Evolutionary conservation across 1,140 invertebrate species (phyloP), one percentile per base, ranked within the genome.

Genomic region (Halyomorpha halys): DNA sequence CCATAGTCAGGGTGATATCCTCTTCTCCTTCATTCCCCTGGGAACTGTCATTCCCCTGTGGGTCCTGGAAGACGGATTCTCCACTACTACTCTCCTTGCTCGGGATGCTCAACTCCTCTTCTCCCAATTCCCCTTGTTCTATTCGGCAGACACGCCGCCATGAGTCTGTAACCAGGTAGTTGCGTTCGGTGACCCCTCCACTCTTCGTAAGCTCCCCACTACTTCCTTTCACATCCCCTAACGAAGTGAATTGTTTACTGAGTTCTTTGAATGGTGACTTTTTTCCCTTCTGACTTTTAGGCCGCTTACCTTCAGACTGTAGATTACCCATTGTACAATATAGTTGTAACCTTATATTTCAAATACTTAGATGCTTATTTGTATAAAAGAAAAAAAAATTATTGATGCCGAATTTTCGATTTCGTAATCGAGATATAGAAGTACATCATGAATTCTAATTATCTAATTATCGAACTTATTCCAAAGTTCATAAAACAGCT

Each of bases 121-220:
- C 64, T 8, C 27, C 45, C 21, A 25, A 23, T 3, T 25, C 45
- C 15, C 25, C 18, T 15, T 53, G 16, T 27, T 63, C 61, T 18
- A 63, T 19, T 18, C 44, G 53, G 19, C 45, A 47, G 4, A 66
- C 62, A 19, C 45, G 51, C 27, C 47, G 39, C 65, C 65, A 66
- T 11, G 65, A 66, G 27, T 66, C 65, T 3, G 65, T 66, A 54
- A 66, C 65, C 53, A 66, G 30, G 34, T 63, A 51, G 3, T 34
- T 45, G 16, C 23, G 54, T 45, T 34, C 61, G 47, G 3, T 51
- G 30, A 30, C 59, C 59, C 47, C 27, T 13, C 64, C 23, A 25
- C 56, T 16, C 39, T 14, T 27, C 61, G n/a, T 14, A 23, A 34
- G 13, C 59, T 65, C 45, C 25, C 30, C 49, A 47, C 27, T 44